Conservation (phyloP, 2,113 vertebrate species). For the Muntiacus reevesi region DNA sequence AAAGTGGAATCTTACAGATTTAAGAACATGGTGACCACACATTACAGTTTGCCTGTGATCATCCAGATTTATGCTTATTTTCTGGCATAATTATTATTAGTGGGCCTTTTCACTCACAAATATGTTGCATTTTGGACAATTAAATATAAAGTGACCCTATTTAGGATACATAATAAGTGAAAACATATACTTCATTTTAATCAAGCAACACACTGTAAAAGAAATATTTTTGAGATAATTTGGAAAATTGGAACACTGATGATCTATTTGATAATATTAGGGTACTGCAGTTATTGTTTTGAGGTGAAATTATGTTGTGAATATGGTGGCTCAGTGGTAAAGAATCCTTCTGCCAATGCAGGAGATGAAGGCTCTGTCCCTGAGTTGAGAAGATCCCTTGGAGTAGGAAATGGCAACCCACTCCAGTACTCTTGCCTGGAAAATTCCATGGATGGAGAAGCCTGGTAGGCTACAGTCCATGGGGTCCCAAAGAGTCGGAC, state of each 20-base stretch:
- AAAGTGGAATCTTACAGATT: background rate
- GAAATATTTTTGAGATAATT: background rate
- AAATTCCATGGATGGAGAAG: background rate
- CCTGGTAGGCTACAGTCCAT: background rate
- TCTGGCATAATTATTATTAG: background rate
- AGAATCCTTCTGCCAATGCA: background rate
- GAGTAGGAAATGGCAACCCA: background rate
- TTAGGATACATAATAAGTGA: background rate
- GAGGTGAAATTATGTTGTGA: background rate
- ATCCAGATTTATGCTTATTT: background rate
- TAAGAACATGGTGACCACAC: background rate
- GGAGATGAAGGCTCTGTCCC: background rate
- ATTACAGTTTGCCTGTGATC: background rate
- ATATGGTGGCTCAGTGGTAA: background rate
- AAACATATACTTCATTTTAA: background rate
- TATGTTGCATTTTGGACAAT: background rate
- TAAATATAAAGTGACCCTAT: background rate
- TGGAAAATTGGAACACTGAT: background rate
- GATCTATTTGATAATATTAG: background rate
- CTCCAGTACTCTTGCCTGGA: background rate
- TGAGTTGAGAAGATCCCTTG: background rate
- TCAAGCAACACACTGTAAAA: background rate
- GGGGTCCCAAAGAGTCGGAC: too few relatives aligned
- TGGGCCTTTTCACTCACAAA: background rate
- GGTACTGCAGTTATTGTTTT: background rate